A percentile compares a stretch with the other conserved stretches of the same genome.
These are phyloP conservation scores for Takifugu flavidus DNA, from an alignment of 2,113 vertebrate genomes.

Conservation along the genomic window DNA sequence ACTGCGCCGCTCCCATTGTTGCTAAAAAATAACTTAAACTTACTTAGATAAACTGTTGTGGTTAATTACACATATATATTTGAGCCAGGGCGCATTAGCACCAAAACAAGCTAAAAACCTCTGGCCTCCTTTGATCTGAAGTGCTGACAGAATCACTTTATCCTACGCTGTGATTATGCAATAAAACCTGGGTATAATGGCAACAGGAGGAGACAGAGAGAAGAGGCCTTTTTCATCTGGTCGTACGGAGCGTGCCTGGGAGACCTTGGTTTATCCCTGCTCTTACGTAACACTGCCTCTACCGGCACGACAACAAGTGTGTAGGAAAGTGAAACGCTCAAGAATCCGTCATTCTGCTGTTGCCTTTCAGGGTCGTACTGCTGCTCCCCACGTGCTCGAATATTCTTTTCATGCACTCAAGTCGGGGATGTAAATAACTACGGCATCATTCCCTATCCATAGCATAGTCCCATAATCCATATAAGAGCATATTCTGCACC, in stretches of 20 bases:
- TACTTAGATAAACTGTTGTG: no score
- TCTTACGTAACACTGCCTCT: slow-evolving; percentile 34
- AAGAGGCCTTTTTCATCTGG: slow-evolving; percentile 38
- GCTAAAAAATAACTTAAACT: no score
- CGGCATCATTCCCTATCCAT: no score
- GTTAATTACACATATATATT: no score
- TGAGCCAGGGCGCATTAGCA: background rate
- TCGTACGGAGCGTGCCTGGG: slow-evolving; percentile 8
- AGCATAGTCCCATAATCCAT: no score
- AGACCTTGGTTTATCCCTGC: slow-evolving; percentile 33
- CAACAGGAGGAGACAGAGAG: slow-evolving; percentile 36
- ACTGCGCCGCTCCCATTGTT: no score
- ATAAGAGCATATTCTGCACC: no score
- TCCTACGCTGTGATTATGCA: slow-evolving; percentile 46
- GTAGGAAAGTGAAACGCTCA: slow-evolving; percentile 1
- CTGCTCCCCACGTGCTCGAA: no score
- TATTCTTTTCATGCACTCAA: no score
- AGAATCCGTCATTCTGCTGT: background rate
- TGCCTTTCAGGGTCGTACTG: background rate
- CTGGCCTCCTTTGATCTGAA: slow-evolving; percentile 3
- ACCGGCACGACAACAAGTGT: slow-evolving; percentile 15
- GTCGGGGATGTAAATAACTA: no score
- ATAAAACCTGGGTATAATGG: slow-evolving; percentile 29
- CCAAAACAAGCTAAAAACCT: slow-evolving; percentile 3
- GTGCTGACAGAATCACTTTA: slow-evolving; percentile 51